phyloP scores from a whole-genome alignment of 2,888 invertebrate species.

The Rotaria sp. region DNA sequence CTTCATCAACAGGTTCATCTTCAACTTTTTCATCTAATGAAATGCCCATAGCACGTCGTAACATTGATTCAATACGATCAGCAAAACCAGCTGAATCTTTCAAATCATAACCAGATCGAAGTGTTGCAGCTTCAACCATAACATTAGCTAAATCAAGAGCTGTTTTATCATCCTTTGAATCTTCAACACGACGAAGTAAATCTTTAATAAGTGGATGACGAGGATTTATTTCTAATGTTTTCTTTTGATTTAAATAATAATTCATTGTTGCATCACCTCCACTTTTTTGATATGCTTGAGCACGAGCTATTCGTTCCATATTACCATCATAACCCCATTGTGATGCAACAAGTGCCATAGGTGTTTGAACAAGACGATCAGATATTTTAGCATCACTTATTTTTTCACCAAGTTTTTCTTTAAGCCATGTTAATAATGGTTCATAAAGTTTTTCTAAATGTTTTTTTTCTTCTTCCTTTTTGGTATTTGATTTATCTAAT shows the following conservation, averaged over 20 bases:
- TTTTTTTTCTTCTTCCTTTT: slow-evolving; percentile 62
- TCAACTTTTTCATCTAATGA: slow-evolving; percentile 48
- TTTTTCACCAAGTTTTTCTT: slow-evolving; percentile 71
- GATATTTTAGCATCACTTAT: slow-evolving; percentile 75
- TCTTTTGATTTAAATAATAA: slow-evolving; percentile 61
- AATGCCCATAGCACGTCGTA: slow-evolving; percentile 60
- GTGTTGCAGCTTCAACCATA: slow-evolving; percentile 69
- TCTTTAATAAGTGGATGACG: slow-evolving; percentile 89
- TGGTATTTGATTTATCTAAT: slow-evolving; percentile 66
- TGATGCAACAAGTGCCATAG: slow-evolving; percentile 88
- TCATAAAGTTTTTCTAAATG: slow-evolving; percentile 71
- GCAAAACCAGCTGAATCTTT: slow-evolving; percentile 79
- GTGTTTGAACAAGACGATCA: slow-evolving; percentile 78
- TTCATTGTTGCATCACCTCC: slow-evolving; percentile 68
- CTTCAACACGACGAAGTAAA: slow-evolving; percentile 69
- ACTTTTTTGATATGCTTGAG: slow-evolving; percentile 87
- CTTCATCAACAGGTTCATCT: slow-evolving; percentile 46
- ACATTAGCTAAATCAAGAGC: slow-evolving; percentile 77
- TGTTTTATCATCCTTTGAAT: slow-evolving; percentile 68
- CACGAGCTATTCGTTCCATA: slow-evolving; percentile 84
- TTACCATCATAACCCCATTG: slow-evolving; percentile 98
- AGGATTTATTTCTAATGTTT: slow-evolving; percentile 92
- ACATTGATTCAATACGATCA: slow-evolving; percentile 77
- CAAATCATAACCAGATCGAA: slow-evolving; percentile 76
- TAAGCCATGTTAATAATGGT: slow-evolving; percentile 81